Evolutionary conservation across 1,140 invertebrate species (phyloP).

Genomic region (Pogonognathellus flavescens): DNA sequence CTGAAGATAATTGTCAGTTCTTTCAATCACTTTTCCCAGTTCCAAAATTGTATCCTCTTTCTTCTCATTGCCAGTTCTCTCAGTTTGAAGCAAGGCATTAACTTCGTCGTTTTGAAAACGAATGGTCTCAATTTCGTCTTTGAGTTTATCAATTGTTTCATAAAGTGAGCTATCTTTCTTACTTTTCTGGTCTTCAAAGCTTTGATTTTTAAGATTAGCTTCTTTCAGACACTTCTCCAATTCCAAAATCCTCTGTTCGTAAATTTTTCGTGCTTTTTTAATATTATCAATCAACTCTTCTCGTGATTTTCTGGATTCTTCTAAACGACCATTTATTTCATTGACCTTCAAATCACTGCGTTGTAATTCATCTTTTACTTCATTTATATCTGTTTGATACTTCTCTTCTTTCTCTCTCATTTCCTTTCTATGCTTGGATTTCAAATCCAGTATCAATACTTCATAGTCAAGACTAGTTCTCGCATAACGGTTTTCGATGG

Average conservation of each 20-base stretch:
- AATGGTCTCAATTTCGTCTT: conserved; percentile 29
- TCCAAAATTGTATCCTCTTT: conserved; percentile 40
- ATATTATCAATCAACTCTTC: conserved; percentile 29
- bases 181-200: neutral
- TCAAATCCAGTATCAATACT: neutral
- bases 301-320: conserved; percentile 53
- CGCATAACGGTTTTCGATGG: neutral
- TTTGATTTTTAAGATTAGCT: conserved; percentile 1
- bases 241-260: neutral
- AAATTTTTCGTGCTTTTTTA: conserved; percentile 23
- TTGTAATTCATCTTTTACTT: conserved; percentile 11
- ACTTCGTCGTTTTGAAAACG: conserved; percentile 8
- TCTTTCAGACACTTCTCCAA: conserved; percentile 41
- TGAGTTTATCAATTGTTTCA: neutral
- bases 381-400: neutral
- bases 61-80: neutral
- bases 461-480: conserved; percentile 3
- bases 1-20: conserved; percentile 24
- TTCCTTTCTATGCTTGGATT: neutral
- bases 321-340: conserved; percentile 47
- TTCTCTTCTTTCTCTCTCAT: neutral
- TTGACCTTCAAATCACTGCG: conserved; percentile 11
- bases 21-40: conserved; percentile 21
- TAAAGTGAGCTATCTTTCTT: neutral
- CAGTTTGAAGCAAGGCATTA: neutral